These are phyloP conservation scores for Porites rus DNA, from an alignment of 92 coral and sea anemone species.

Conservation along the genomic window DNA sequence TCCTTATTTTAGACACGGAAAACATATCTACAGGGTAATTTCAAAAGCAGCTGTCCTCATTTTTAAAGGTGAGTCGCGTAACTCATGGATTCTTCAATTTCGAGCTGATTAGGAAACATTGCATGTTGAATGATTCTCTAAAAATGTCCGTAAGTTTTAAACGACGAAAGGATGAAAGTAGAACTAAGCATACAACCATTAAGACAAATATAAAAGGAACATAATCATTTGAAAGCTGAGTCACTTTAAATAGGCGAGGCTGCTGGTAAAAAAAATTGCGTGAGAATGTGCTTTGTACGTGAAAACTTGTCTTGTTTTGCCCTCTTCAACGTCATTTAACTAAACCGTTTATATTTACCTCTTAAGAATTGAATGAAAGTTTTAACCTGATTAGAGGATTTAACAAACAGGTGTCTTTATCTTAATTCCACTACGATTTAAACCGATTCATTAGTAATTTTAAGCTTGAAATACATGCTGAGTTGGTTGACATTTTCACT, in stretches of 20 bases:
- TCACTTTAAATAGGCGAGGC: neutral
- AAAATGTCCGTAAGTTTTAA: neutral
- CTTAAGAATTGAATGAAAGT: conserved; percentile 19
- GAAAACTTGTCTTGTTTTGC: conserved; percentile 12
- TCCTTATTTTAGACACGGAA: conserved; percentile 11
- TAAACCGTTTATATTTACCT: conserved; percentile 24
- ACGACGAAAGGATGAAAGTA: neutral
- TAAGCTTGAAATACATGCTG: neutral
- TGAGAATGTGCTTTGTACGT: neutral
- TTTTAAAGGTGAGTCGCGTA: conserved; percentile 20
- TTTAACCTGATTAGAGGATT: conserved; percentile 37
- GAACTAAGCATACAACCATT: neutral
- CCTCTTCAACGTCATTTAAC: neutral
- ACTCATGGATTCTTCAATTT: neutral
- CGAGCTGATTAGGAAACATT: neutral
- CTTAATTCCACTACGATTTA: conserved; percentile 28
- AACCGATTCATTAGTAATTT: conserved; percentile 29
- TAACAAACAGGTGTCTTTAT: conserved; percentile 40
- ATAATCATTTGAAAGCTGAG: neutral
- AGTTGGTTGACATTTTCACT: no score
- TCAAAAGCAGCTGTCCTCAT: conserved; percentile 21
- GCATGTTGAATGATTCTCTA: neutral
- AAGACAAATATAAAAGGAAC: no score
- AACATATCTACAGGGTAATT: conserved; percentile 11
- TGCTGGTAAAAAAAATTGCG: neutral